Evolutionary conservation across 2,113 vertebrate genomes (phyloP), one percentile per base, ranked within the genome.

Genomic region (Paramisgurnus dabryanus): DNA sequence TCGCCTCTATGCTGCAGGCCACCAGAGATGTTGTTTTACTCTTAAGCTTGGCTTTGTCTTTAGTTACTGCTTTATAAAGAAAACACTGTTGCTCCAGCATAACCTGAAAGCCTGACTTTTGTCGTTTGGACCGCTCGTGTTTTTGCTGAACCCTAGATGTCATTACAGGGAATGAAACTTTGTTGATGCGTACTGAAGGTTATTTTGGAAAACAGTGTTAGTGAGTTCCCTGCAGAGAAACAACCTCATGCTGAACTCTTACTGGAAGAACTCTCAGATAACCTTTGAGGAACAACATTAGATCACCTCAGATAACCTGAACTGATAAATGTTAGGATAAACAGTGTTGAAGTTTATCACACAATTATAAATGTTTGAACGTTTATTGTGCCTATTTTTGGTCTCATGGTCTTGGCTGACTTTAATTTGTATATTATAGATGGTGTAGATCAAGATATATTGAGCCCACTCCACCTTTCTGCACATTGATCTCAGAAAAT

Each of bases 171-270:
- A 63, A 75, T 34, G 40, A 17, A 15, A n/a, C 57, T 47, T 63
- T 61, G 12, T 57, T n/a, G 1, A 6, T n/a, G 12, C 34, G 12
- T 27, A 15, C 40, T 61, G n/a, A 53, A 58, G 0, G 5, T 8
- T 74, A 15, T 34, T 75, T 61, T 34, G 58, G 57, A 63, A 73
- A 75, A 53, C 40, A 2, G 18, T 63, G 53, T 73, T 73, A 43
- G 17, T 58, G 47, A 13, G 11, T 63, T 63, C 41, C 43, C 40
- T 61, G 40, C 18, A 41, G 71, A 74, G 41, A 43, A 55, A 7
- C 40, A 73, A 39, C 55, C 55, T 60, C n/a, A 18, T 73, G 17
- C 39, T 60, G 55, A 73, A 60, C 55, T 45, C 60, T 60, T 55
- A 45, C 18, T 45, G 55, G 27, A 55, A 55, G n/a, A 60, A 45